Base-by-base conservation (phyloP, 2,888 invertebrate species). In the Nysson spinosus region DNA sequence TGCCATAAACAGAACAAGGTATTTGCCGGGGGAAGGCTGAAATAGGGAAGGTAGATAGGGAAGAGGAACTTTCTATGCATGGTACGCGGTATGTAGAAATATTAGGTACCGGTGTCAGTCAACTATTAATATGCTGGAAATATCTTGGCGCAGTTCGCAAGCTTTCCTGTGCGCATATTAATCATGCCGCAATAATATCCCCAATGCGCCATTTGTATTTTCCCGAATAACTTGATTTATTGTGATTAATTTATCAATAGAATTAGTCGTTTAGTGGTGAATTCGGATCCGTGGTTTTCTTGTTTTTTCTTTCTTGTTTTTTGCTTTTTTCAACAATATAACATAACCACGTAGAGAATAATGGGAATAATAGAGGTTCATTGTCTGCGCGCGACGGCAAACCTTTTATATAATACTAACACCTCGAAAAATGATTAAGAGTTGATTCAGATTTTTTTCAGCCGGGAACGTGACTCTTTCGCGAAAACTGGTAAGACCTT, bases 391-490 rank as follows among this genome's bases (percentile, higher is more conserved):
- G 24, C 2, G 2, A 9, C 24, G n/a, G n/a, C n/a, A n/a, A n/a
- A n/a, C n/a, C n/a, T n/a, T n/a, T n/a, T n/a, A n/a, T n/a, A n/a
- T 24, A 7, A 24, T 9, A 24, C 5, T 24, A 9, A 1, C 24
- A 7, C 9, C 9, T 24, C 24, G 5, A 2, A 9, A 24, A n/a
- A n/a, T n/a, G 5, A 5, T 17, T 17, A 17, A 5, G 4, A 9
- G 35, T 16, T 3, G 5, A 4, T 6, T 5, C 6, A 7, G 5
- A 30, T 24, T 19, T 44, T 26, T 54, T 51, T 17, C 34, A 12
- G 24, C 9, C 39, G 20, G 7, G 32, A 57, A 63, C 57, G 57
- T 57, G 57, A 63, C 46, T 26, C 46, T 65, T 56, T 61, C 54
- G 49, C 43, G 37, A 50, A 57, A 57, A 52, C 37, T 19, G 32